Conservation (phyloP, 2,888 invertebrate genomes). For the Drosophila bunnanda region DNA sequence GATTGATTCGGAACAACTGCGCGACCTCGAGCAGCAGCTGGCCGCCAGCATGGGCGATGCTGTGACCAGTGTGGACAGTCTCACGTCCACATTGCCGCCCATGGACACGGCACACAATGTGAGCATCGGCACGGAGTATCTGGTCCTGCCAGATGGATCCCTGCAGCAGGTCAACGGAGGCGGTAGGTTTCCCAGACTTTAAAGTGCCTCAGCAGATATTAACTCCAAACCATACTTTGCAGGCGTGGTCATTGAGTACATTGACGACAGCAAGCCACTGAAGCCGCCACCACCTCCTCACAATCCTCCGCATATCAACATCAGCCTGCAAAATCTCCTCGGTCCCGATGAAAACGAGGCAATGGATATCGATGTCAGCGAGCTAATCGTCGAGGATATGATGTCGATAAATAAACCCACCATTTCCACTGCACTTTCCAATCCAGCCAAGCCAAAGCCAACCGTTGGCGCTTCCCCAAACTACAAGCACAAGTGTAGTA, state of each 20-base stretch:
- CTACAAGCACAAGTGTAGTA: constrained; percentile 63
- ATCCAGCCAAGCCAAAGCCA: constrained; percentile 47
- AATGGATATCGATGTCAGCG: constrained; percentile 73
- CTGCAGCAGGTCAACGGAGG: constrained; percentile 73
- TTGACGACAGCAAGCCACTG: constrained; percentile 63
- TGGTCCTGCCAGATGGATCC: constrained; percentile 79
- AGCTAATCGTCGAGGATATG: constrained; percentile 66
- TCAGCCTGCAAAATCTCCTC: constrained; percentile 54
- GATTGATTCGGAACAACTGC: constrained; percentile 53
- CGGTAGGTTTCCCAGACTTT: constrained; percentile 21
- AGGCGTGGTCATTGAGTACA: constrained; percentile 81
- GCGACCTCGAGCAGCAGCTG: constrained; percentile 63
- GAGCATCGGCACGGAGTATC: constrained; percentile 76
- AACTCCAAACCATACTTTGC: not conserved
- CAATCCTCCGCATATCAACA: constrained; percentile 26
- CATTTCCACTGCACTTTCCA: constrained; percentile 2
- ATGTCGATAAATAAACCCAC: constrained; percentile 38
- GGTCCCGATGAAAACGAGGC: constrained; percentile 33
- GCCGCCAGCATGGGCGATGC: constrained; percentile 24
- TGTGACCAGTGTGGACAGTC: constrained; percentile 3
- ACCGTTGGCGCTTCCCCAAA: constrained; percentile 20
- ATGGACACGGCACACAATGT: constrained; percentile 50
- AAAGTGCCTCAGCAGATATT: not conserved
- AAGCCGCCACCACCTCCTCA: not conserved
- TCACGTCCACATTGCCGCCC: constrained; percentile 29